Conservation (phyloP, 2,888 invertebrate species). For the Agriotes lineatus region DNA sequence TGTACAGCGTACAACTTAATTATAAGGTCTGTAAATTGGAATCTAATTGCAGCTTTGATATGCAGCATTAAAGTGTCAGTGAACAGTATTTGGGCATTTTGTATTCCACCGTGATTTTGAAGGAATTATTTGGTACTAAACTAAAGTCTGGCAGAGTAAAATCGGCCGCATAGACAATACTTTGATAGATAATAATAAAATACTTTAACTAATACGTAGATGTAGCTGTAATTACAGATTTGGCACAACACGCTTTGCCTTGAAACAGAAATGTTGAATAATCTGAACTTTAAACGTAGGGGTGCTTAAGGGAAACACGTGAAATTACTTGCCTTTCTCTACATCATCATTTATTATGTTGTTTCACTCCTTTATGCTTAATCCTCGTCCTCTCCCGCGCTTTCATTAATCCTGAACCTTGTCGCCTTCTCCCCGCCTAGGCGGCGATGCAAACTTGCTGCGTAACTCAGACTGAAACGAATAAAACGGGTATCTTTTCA, state of each 20-base stretch:
- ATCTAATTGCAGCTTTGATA: no score
- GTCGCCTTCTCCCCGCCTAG: slow-evolving; percentile 31
- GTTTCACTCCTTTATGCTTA: slow-evolving; percentile 28
- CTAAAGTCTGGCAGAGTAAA: background rate
- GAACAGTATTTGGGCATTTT: no score
- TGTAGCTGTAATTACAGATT: no score
- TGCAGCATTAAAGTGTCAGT: no score
- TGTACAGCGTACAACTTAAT: no score
- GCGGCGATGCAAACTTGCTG: slow-evolving; percentile 22
- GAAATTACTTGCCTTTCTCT: slow-evolving; percentile 51
- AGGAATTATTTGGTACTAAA: no score
- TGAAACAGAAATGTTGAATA: background rate
- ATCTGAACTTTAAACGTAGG: slow-evolving; percentile 10
- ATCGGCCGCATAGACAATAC: no score
- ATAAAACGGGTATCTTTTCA: slow-evolving; percentile 28
- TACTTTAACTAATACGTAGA: no score
- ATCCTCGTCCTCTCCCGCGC: slow-evolving; percentile 30
- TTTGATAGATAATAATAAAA: no score
- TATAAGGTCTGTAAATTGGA: no score
- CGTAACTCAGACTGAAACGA: slow-evolving; percentile 20
- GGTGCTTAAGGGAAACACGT: slow-evolving; percentile 19
- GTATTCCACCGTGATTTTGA: no score
- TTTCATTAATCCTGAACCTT: slow-evolving; percentile 28
- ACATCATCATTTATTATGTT: slow-evolving; percentile 40
- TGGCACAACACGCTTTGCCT: no score